Evolutionary conservation across 2,113 vertebrate genomes (phyloP), one percentile per base, ranked within the genome.

Genomic region (Clupea harengus): DNA sequence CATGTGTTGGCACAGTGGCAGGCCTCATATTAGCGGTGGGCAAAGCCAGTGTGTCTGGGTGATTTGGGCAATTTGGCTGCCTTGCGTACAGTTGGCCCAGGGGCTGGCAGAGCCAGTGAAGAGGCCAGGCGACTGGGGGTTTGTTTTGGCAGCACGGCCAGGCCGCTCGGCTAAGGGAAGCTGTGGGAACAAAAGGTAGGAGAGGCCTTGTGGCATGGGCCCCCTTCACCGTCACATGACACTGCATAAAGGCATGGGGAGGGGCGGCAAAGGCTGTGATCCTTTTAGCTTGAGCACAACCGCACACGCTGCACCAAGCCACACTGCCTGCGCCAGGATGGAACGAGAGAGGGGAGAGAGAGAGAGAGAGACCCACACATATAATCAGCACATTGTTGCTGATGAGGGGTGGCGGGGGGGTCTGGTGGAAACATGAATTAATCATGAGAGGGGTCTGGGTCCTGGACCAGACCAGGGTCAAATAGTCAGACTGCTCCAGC

Each of bases 331-430:
- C 18, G 47, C 20, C 81, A n/a, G 81, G 45, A 4, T 25, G 22
- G 83, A 25, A 9, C 15, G 15, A 10, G 22, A 17, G 28, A 45
- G 82, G 17, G 28, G 49, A 57, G 32, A 32, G 45, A 45, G 39
- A 45, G 10, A 44, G 1, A 64, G 7, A 17, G 32, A 64, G 8
- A 78, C 28, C 28, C 45, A 50, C 25, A n/a, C 67, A 84, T 78
- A 91, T 88, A 90, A 91, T 89, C 88, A 85, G 83, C 86, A 88
- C 87, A 88, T 89, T 91, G 88, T 91, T 89, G 80, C 82, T 83
- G 78, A 46, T 54, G 64, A 25, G 32, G 72, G 72, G 25, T 52
- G 82, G 80, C 39, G 47, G 81, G 2, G 80, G 64, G 7, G 64
- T 85, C 82, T 86, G 83, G 45, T 85, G 80, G 82, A 84, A 84